phyloP scores from a whole-genome alignment of 2,888 invertebrate genomes.

The Acrobasis suavella region DNA sequence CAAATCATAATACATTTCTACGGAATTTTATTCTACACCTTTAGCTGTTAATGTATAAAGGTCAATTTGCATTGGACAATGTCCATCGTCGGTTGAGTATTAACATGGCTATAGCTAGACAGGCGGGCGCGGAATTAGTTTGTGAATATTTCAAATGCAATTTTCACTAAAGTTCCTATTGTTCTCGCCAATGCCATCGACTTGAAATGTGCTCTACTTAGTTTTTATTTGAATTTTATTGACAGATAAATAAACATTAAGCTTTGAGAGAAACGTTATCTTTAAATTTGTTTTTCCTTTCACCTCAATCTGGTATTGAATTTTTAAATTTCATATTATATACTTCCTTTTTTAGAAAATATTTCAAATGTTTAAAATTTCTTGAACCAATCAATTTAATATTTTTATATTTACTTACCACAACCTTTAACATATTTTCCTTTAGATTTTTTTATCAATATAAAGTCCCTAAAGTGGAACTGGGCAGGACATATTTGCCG shows the following conservation, averaged over 20 bases:
- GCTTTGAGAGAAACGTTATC: slow-evolving; percentile 4
- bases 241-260: slow-evolving; percentile 6
- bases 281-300: slow-evolving; percentile 8
- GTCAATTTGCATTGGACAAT: slow-evolving; percentile 33
- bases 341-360: too few relatives aligned
- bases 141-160: slow-evolving; percentile 80
- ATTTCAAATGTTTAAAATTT: too few relatives aligned
- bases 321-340: too few relatives aligned
- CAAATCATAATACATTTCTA: slow-evolving; percentile 35
- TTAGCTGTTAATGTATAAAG: slow-evolving; percentile 32
- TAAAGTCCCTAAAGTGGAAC: too few relatives aligned
- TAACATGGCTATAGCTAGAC: slow-evolving; percentile 65
- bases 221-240: slow-evolving; percentile 24
- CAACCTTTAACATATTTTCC: too few relatives aligned
- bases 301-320: not conserved
- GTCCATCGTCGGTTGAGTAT: slow-evolving; percentile 32
- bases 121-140: slow-evolving; percentile 73
- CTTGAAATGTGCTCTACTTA: slow-evolving; percentile 56
- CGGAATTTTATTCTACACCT: slow-evolving; percentile 25
- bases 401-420: too few relatives aligned
- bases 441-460: too few relatives aligned
- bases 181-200: slow-evolving; percentile 50
- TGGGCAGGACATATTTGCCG: too few relatives aligned
- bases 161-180: slow-evolving; percentile 75
- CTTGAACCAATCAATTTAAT: too few relatives aligned